Evolutionary conservation across 2,797 vertebrate species (phyloP).

Genomic region (Aphelocoma californica): DNA sequence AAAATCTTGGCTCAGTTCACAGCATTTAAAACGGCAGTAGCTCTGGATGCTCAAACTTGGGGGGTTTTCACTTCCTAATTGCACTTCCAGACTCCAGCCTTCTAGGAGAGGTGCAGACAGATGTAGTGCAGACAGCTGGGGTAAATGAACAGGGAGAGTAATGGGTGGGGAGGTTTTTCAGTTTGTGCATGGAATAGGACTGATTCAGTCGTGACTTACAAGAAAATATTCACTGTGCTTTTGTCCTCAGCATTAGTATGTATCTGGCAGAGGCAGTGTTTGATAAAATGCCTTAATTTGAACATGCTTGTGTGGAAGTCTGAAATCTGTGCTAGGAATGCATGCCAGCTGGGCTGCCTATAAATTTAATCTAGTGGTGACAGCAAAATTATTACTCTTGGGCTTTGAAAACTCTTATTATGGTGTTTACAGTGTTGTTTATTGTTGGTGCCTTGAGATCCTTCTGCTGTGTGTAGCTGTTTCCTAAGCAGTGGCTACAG

Average conservation of each 20-base stretch:
- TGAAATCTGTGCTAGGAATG: not conserved
- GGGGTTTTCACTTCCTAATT: not conserved
- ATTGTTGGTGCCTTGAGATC: not conserved
- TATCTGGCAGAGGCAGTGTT: not conserved
- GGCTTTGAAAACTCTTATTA: not conserved
- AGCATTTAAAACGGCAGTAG: not conserved
- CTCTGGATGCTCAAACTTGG: not conserved
- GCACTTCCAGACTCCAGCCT: not conserved
- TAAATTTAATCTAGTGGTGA: not conserved
- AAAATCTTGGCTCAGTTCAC: not conserved
- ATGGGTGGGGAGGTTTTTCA: not conserved
- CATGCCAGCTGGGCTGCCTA: not conserved
- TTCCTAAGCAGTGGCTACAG: not conserved
- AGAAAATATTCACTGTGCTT: not conserved
- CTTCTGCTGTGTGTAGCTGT: not conserved
- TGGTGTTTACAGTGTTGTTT: not conserved
- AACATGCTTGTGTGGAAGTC: not conserved
- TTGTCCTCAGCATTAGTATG: not conserved
- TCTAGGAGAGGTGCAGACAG: not conserved
- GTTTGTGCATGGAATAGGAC: not conserved
- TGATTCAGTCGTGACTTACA: not conserved
- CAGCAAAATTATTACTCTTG: not conserved
- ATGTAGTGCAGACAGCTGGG: not conserved
- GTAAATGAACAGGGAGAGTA: not conserved
- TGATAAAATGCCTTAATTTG: not conserved